phyloP scores from a whole-genome alignment of 2,797 vertebrate genomes.

The Petrocephalus sullivani region DNA sequence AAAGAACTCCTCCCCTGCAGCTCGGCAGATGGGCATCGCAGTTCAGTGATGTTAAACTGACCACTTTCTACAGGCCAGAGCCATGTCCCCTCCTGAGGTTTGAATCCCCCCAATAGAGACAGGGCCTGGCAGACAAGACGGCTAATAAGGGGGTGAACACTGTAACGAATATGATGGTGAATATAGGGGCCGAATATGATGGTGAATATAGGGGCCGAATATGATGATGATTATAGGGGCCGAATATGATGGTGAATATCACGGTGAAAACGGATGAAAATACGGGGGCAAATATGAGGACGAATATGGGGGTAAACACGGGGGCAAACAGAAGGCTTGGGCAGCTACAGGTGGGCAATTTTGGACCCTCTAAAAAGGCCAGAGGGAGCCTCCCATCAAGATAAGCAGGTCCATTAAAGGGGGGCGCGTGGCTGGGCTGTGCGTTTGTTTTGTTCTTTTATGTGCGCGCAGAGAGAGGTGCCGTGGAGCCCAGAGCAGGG shows the following conservation, averaged over 20 bases:
- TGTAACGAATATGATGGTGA: background rate
- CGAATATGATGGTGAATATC: background rate
- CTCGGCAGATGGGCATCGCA: background rate
- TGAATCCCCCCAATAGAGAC: conserved; percentile 40
- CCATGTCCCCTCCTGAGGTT: background rate
- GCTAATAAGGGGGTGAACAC: background rate
- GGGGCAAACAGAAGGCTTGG: background rate
- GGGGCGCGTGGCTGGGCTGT: conserved; percentile 31
- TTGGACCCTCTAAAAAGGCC: conserved; percentile 30
- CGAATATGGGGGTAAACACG: background rate
- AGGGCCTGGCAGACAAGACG: conserved; percentile 28
- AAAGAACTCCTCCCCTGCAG: background rate
- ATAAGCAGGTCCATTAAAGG: conserved; percentile 56
- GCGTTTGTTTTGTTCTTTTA: conserved; percentile 54
- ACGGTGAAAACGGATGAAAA: background rate
- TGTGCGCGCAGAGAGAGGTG: conserved; percentile 59
- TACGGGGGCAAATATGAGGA: background rate
- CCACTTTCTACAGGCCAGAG: background rate
- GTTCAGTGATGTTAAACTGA: background rate
- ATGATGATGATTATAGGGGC: background rate
- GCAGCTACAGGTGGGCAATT: conserved; percentile 37
- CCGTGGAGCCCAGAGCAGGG: conserved; percentile 63
- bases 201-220: background rate
- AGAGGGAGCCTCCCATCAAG: conserved; percentile 36
- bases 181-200: background rate